Percentiles rank a stretch among this genome's conserved stretches.
phyloP scores from a whole-genome alignment of 2,888 invertebrate genomes.

The Euclidia mi region DNA sequence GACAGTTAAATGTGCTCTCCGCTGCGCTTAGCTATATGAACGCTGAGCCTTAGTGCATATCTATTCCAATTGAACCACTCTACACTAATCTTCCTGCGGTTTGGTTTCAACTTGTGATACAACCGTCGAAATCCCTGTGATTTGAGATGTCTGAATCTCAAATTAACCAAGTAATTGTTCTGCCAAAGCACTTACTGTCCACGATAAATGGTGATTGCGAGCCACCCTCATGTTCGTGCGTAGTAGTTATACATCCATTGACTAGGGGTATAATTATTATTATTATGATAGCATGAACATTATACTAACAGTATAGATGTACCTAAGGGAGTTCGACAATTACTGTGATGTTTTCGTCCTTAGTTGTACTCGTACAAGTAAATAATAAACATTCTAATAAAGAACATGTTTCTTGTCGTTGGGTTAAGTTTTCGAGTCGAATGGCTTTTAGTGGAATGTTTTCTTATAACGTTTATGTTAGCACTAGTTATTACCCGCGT shows the following conservation, averaged over 20 bases:
- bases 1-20: too few species aligned
- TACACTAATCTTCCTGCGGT: neutral
- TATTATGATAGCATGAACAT: neutral
- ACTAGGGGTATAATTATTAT: constrained; percentile 5
- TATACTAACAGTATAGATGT: constrained; percentile 5
- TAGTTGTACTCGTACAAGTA: constrained; percentile 12
- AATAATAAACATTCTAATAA: neutral
- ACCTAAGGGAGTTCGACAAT: constrained; percentile 5
- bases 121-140: neutral
- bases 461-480: too few species aligned
- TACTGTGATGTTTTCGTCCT: neutral
- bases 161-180: constrained; percentile 2
- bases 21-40: too few species aligned
- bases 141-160: neutral
- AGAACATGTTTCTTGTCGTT: too few species aligned
- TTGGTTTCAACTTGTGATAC: too few species aligned
- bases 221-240: neutral
- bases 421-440: too few species aligned
- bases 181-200: neutral
- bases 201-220: constrained; percentile 5
- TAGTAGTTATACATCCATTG: neutral
- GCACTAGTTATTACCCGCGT: too few species aligned
- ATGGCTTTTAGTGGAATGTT: too few species aligned
- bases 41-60: too few species aligned
- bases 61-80: too few species aligned